phyloP scores from a whole-genome alignment of 2,888 invertebrate genomes.

The Melipona bicolor region DNA sequence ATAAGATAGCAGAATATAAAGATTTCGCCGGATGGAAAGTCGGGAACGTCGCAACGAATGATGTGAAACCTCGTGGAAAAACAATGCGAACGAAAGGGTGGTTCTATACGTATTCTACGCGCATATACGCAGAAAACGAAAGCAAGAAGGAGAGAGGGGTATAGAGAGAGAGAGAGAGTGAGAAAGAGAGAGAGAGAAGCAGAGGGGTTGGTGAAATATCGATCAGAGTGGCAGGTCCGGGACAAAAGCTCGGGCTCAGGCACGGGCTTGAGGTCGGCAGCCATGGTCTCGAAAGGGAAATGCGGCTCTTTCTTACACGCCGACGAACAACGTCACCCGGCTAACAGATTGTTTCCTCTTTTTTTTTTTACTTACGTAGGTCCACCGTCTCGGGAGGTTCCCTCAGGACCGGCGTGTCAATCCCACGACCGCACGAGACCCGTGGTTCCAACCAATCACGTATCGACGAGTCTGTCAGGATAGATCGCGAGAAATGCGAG shows the following conservation, averaged over 20 bases:
- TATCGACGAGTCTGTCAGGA: slow-evolving; percentile 32
- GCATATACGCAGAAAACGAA: not conserved
- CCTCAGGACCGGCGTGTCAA: slow-evolving; percentile 3
- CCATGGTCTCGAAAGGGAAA: not conserved
- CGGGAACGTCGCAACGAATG: not conserved
- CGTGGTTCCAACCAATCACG: slow-evolving; percentile 44
- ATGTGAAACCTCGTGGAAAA: not conserved
- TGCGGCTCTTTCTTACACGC: not conserved
- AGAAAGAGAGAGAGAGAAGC: slow-evolving; percentile 1
- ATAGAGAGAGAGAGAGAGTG: not conserved
- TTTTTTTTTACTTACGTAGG: slow-evolving; percentile 48
- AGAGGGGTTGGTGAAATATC: slow-evolving; percentile 49
- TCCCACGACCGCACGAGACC: not conserved
- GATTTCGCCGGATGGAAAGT: not conserved
- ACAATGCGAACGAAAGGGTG: not conserved
- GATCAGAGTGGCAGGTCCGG: slow-evolving; percentile 37
- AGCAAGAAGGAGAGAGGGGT: not conserved
- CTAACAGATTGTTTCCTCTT: not conserved
- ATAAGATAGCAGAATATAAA: not conserved
- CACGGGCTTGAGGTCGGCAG: slow-evolving; percentile 1
- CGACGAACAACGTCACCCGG: no score
- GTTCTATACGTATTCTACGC: not conserved
- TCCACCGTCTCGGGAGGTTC: slow-evolving; percentile 27
- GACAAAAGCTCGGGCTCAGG: slow-evolving; percentile 17
- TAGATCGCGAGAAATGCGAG: slow-evolving; percentile 15